Base-by-base conservation (phyloP, 2,888 invertebrate species). In the Plebejus melissa region DNA sequence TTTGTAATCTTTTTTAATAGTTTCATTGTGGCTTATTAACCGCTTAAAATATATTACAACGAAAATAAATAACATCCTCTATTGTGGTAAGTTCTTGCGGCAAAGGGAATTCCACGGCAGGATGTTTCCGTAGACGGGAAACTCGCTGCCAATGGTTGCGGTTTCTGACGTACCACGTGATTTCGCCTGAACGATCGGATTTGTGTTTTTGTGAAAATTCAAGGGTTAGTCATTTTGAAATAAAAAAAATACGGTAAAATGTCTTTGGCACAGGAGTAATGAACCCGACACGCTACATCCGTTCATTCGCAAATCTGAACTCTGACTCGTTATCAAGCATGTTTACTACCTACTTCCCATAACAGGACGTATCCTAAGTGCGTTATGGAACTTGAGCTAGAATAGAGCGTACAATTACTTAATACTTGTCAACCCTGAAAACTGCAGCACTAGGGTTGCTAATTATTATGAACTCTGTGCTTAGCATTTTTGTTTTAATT, bases 41-140 rank as follows among this genome's bases (percentile, higher is more conserved):
- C 58, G 58, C 22, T 58, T n/a, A 58, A 58, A 58, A 58, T 58
- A 60, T 60, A 60, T 28, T 22, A 3, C 5, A 32, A 32, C 28
- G 32, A 36, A 65, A 32, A 36, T 32, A 65, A 65, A 16, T 65
- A 65, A 65, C 36, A 32, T 65, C 32, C 28, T 65, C 32, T 65
- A 65, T 65, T 65, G 65, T 36, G 65, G 65, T 65, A 65, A 65
- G 65, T 13, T 65, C 32, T 13, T 65, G 28, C 65, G 32, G 32
- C 32, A 28, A 65, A 65, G 65, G 65, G 36, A 65, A 65, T 65
- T 16, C 16, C 65, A 5, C 32, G 32, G 16, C 65, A 65, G 65
- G 65, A 36, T 13, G 65, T 2, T 65, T 65, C 16, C 32, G 65
- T 13, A 36, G 4, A 65, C 65, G 28, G 65, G 65, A 65, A 65